A percentile compares a stretch with the other conserved stretches of the same genome.
Conservation (phyloP, 53 echinoderm and acorn worm genomes). For the Apostichopus leukothele region DNA sequence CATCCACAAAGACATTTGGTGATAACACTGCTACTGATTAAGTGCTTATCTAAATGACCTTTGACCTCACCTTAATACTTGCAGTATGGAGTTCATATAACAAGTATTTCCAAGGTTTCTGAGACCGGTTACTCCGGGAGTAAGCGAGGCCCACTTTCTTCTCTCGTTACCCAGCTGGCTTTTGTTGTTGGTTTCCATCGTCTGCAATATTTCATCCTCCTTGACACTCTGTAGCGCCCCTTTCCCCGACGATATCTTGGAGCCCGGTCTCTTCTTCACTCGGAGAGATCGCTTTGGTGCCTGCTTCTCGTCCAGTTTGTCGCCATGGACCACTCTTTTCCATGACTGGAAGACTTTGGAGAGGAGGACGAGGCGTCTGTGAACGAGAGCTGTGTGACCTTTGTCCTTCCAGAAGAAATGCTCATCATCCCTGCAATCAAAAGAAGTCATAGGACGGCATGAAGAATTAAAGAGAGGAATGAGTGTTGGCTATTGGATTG, state of each 20-base stretch:
- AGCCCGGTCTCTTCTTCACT: slow-evolving; percentile 35
- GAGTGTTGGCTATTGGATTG: too few species aligned
- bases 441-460: background rate
- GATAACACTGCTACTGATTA: too few species aligned
- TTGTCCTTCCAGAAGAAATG: slow-evolving; percentile 78
- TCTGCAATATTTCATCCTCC: slow-evolving; percentile 28
- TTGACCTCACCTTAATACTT: slow-evolving; percentile 80
- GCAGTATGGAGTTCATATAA: slow-evolving; percentile 94
- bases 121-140: slow-evolving; percentile 91
- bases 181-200: background rate
- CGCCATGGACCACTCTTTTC: slow-evolving; percentile 79
- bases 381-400: slow-evolving; percentile 90
- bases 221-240: slow-evolving; percentile 28
- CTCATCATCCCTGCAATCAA: slow-evolving; percentile 27
- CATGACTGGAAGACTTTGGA: slow-evolving; percentile 83
- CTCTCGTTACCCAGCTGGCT: slow-evolving; percentile 38
- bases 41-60: too few species aligned
- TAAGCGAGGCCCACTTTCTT: slow-evolving; percentile 83
- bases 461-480: background rate
- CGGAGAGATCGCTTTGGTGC: background rate
- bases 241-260: background rate
- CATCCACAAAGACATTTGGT: too few species aligned
- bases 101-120: slow-evolving; percentile 95
- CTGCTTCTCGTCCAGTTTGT: slow-evolving; percentile 52
- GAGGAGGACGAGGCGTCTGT: slow-evolving; percentile 79